A percentile compares a stretch with the other conserved stretches of the same genome.
Evolutionary conservation across 1,140 invertebrate genomes (phyloP).

Genomic region (Protaetia brevitarsis): DNA sequence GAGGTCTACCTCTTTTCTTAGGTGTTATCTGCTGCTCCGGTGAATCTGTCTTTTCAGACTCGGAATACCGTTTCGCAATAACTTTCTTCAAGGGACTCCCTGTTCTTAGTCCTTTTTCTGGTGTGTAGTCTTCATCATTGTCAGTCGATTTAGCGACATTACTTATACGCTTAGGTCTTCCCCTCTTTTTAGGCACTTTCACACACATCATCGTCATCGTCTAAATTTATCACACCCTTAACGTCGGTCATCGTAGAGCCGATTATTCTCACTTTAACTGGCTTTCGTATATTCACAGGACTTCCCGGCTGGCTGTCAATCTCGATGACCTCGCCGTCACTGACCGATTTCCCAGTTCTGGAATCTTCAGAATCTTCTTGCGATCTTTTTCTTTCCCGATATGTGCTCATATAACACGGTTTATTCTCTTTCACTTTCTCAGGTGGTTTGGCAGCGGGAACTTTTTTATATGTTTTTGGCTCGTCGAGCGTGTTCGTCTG

Average conservation of each 20-base stretch:
- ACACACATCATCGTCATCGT: not conserved
- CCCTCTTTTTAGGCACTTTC: not conserved
- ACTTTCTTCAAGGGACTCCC: not conserved
- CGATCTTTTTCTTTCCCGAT: not conserved
- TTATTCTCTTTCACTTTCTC: not conserved
- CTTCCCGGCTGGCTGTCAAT: not conserved
- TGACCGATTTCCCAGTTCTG: not conserved
- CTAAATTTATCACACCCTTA: not conserved
- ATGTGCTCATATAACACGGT: slow-evolving; percentile 1
- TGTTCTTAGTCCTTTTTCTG: not conserved
- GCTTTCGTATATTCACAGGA: no score
- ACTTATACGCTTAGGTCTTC: not conserved
- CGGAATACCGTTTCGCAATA: slow-evolving; percentile 2
- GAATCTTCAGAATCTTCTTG: not conserved
- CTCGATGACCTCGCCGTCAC: not conserved
- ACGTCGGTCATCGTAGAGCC: no score
- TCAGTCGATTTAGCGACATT: not conserved
- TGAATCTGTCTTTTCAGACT: not conserved
- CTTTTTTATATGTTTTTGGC: not conserved
- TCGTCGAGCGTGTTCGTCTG: not conserved
- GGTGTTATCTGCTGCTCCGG: not conserved
- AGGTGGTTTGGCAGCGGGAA: not conserved
- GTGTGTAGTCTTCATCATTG: not conserved
- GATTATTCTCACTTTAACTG: no score
- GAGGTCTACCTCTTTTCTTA: slow-evolving; percentile 8